Base-by-base conservation (phyloP, 2,888 invertebrate genomes). In the Polydrusus cervinus region DNA sequence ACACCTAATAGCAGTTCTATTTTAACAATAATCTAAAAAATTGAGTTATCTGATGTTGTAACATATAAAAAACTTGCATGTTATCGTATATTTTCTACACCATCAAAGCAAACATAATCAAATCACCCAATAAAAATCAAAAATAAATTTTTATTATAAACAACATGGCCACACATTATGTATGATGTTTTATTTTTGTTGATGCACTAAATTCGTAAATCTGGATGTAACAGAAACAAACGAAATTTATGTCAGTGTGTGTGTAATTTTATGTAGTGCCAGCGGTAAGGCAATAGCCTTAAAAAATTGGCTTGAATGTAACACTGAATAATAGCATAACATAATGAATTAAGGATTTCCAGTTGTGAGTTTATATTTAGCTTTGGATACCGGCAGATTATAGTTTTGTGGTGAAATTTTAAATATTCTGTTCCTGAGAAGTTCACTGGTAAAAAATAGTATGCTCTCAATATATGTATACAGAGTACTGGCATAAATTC, bases 141-240 rank as follows among this genome's bases (percentile, higher is more conserved):
- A 60, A 60, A 60, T 60, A 60, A 7, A 38, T 34, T 60, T 60
- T 60, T 60, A 60, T 60, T 60, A 60, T 60, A 60, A 60, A 60
- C 55, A 55, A 14, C 47, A 47, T n/a, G 57, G 57, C 38, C 38
- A 60, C 18, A 60, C 57, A 34, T 11, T 9, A 34, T n/a, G 5
- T 9, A 34, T n/a, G 5, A 16, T 38, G 49, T 49, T 65, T 65
- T 65, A 67, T 67, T 67, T 67, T 53, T 55, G 43, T 18, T 38
- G 67, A 67, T 53, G 67, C 67, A 40, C 67, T 45, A 67, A 38
- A 55, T 49, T n/a, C 51, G 40, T 25, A 20, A 34, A 20, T 55
- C 67, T 67, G 67, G 53, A 67, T 40, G 43, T 55, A 67, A 67
- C 55, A 53, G 55, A 67, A 53, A 67, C 43, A 67, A 67, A 40